Evolutionary conservation across 1,140 invertebrate genomes (phyloP).

Genomic region (Drosophila pachea): DNA sequence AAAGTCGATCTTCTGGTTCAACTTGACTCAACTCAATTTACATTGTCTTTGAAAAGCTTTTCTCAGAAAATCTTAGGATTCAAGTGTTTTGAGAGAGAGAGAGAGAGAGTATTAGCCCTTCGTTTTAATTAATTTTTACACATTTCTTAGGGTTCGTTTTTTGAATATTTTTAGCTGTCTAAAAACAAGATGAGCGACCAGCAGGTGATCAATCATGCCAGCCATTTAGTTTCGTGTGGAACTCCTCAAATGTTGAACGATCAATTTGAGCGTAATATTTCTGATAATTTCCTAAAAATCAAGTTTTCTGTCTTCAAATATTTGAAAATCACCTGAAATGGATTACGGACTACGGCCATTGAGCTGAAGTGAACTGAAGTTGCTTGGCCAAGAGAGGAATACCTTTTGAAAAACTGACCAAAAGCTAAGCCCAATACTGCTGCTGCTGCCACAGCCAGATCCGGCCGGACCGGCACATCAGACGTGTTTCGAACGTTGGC

Average conservation of each 20-base stretch:
- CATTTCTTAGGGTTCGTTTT: background rate
- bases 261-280: too few relatives aligned
- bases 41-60: too few relatives aligned
- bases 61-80: too few relatives aligned
- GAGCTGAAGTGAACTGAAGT: background rate
- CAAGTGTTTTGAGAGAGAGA: background rate
- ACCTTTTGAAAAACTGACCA: conserved; percentile 7
- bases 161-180: background rate
- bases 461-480: conserved; percentile 22
- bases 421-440: background rate
- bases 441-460: conserved; percentile 9
- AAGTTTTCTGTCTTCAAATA: background rate
- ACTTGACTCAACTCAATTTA: too few relatives aligned
- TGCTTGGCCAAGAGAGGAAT: conserved; percentile 1
- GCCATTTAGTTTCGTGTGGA: background rate
- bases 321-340: conserved; percentile 2
- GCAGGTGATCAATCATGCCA: conserved; percentile 4
- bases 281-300: background rate
- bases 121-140: background rate
- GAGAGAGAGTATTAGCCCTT: conserved; percentile 1
- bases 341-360: background rate
- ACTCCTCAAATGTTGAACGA: too few relatives aligned
- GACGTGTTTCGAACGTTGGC: conserved; percentile 59
- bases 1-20: too few relatives aligned
- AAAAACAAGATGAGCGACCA: background rate